Conservation (phyloP, 2,113 vertebrate genomes). For the Smithornis capensis region DNA sequence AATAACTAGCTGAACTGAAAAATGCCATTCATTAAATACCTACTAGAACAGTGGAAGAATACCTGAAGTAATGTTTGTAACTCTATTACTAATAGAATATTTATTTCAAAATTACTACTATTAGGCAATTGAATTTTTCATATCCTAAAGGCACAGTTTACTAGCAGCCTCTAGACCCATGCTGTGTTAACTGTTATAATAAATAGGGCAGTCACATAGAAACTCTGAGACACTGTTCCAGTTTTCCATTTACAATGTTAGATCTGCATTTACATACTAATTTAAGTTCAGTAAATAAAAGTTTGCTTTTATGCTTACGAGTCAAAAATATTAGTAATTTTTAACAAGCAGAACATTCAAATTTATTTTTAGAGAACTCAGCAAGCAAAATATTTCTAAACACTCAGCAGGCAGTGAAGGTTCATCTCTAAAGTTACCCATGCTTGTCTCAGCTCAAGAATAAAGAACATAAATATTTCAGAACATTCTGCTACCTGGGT, state of each 20-base stretch:
- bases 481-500: not conserved
- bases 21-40: not conserved
- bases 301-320: not conserved
- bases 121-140: not conserved
- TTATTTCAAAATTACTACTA: not conserved
- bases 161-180: not conserved
- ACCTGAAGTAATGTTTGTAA: not conserved
- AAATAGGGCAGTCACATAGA: not conserved
- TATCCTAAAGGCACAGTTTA: not conserved
- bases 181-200: not conserved
- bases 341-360: not conserved
- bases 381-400: conserved; percentile 12
- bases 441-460: not conserved
- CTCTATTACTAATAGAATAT: not conserved
- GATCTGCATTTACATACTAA: not conserved
- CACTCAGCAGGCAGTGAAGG: not conserved
- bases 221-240: not conserved
- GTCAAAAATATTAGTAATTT: not conserved
- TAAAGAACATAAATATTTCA: not conserved
- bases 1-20: not conserved
- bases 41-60: not conserved
- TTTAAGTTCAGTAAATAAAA: not conserved
- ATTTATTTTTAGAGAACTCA: conserved; percentile 5
- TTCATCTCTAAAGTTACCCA: not conserved
- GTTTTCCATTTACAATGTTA: not conserved